phyloP scores from a whole-genome alignment of 2,888 invertebrate genomes.

The Plagodis dolabraria region DNA sequence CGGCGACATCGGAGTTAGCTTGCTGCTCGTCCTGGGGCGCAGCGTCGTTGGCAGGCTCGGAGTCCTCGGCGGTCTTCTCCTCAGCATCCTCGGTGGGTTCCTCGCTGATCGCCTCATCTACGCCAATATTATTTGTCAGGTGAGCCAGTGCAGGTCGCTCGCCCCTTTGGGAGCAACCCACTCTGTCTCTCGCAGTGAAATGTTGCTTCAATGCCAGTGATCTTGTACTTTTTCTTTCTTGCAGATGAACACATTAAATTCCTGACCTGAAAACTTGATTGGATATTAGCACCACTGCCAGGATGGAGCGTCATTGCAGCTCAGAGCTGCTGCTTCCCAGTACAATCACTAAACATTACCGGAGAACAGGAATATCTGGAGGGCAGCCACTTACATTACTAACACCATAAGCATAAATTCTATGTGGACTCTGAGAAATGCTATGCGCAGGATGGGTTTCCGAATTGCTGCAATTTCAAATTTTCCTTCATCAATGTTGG shows the following conservation, averaged over 20 bases:
- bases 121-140: slow-evolving; percentile 66
- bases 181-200: slow-evolving; percentile 61
- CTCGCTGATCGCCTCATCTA: slow-evolving; percentile 75
- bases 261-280: slow-evolving; percentile 84
- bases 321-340: slow-evolving; percentile 56
- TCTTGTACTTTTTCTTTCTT: slow-evolving; percentile 56
- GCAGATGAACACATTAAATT: slow-evolving; percentile 56
- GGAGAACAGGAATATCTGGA: slow-evolving; percentile 41
- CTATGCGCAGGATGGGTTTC: slow-evolving; percentile 33
- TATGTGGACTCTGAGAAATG: slow-evolving; percentile 22
- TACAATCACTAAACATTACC: slow-evolving; percentile 54
- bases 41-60: slow-evolving; percentile 53
- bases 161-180: slow-evolving; percentile 63
- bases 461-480: slow-evolving; percentile 32
- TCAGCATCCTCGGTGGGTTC: slow-evolving; percentile 58
- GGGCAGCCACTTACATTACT: slow-evolving; percentile 40
- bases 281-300: slow-evolving; percentile 79
- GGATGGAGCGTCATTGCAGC: slow-evolving; percentile 59
- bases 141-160: slow-evolving; percentile 76
- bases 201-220: slow-evolving; percentile 37
- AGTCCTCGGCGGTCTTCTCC: slow-evolving; percentile 57
- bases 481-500: slow-evolving; percentile 29
- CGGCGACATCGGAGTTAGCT: slow-evolving; percentile 73
- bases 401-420: slow-evolving; percentile 17
- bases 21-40: slow-evolving; percentile 64